These are phyloP conservation scores for Bombus sylvicola DNA, from an alignment of 1,140 invertebrate species.

Conservation along the genomic window DNA sequence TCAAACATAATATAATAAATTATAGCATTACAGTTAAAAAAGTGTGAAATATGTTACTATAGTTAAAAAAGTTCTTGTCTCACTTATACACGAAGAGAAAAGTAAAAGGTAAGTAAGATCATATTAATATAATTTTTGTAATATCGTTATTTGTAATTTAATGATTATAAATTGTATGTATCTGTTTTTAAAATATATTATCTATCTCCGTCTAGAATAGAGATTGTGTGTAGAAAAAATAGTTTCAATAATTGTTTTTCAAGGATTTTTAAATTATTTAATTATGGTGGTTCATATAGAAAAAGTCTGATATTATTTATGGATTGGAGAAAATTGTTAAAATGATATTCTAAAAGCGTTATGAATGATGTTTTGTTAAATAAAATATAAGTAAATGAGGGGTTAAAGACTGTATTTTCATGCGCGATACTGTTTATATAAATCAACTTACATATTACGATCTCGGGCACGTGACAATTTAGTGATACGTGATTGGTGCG, in stretches of 20 bases:
- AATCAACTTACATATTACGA: neutral
- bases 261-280: neutral
- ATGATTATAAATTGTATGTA: neutral
- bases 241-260: neutral
- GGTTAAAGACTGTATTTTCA: neutral
- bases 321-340: neutral
- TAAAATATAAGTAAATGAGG: neutral
- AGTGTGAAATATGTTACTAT: neutral
- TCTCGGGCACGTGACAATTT: neutral
- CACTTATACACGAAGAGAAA: neutral
- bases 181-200: neutral
- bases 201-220: neutral
- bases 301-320: neutral
- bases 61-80: neutral
- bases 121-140: neutral
- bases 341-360: neutral
- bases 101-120: slow-evolving; percentile 1
- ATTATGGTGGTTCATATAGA: neutral
- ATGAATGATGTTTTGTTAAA: neutral
- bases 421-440: neutral
- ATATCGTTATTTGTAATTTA: neutral
- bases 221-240: neutral
- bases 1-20: too few relatives aligned
- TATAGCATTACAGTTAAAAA: too few relatives aligned
- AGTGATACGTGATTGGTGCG: neutral